Base-by-base conservation (phyloP, 1,140 invertebrate species). In the Radopholus similis region DNA sequence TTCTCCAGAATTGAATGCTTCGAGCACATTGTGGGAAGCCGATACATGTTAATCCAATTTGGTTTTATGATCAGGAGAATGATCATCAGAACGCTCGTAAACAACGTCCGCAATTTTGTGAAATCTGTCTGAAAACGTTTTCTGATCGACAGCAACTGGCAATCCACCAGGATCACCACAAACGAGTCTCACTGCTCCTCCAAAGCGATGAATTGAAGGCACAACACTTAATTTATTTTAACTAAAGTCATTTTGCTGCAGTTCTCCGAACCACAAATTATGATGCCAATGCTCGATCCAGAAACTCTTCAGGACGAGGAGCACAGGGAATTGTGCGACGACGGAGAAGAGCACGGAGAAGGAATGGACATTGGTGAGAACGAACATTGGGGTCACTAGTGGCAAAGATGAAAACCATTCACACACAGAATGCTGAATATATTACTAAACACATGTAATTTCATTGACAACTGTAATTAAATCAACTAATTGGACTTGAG, bases 141-240 rank as follows among this genome's bases (percentile, higher is more conserved):
- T 66, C 55, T 2, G 78, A 80, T 47, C 59, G 73, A 34, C 78
- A 77, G 28, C 73, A 75, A 13, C 64, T 79, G 57, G 77, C 81
- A 30, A 77, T 77, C 32, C 78, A 81, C 42, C 75, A 82, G 59
- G 73, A 70, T 53, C 81, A 81, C 35, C 78, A 81, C 57, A 81
- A 77, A 38, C 72, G 80, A 35, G 71, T 81, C 3, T 68, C 68
- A 18, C 26, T 63, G 13, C 57, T 77, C 15, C 51, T 77, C 9
- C 64, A 75, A 53, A 58, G 64, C 35, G 56, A 49, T 4, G 69
- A 79, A 30, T 54, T 77, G 15, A 51, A 71, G 38, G 74, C 77
- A 15, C 15, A 6, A n/a, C n/a, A 3, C 35, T 23, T 54, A 32
- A 18, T n/a, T 13, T 5, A 2, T 2, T 23, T 54, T 54, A 32